Conservation (phyloP, 1,140 invertebrate genomes). For the Piezodorus guildinii region DNA sequence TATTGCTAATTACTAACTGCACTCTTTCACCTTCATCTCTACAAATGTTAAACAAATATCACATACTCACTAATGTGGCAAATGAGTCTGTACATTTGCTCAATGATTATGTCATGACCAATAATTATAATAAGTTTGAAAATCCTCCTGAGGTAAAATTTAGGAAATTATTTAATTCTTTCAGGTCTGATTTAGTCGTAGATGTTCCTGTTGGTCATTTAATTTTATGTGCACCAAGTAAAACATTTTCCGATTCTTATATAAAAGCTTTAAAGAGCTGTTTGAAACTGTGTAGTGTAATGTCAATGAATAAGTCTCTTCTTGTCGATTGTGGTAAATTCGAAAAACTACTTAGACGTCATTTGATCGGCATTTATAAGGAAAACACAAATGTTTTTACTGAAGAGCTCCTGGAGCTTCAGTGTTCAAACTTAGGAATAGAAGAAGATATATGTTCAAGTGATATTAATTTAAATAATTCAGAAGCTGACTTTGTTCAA, state of each 20-base stretch:
- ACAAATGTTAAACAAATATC: not conserved
- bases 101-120: not conserved
- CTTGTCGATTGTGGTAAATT: not conserved
- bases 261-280: not conserved
- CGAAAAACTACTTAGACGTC: not conserved
- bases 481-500: no score
- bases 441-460: no score
- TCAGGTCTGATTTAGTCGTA: not conserved
- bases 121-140: not conserved
- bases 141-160: not conserved
- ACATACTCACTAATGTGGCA: not conserved
- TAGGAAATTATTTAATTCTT: not conserved
- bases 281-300: not conserved
- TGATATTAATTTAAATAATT: no score
- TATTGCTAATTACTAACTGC: not conserved
- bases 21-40: not conserved
- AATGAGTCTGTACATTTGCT: not conserved
- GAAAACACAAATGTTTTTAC: not conserved
- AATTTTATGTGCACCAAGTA: not conserved
- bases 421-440: no score
- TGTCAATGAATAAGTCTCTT: not conserved
- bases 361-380: not conserved
- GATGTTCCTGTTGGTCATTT: not conserved
- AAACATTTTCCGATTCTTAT: not conserved
- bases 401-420: no score